Percentiles rank a stretch among this genome's conserved stretches.
These are phyloP conservation scores for Camelus bactrianus DNA, from an alignment of 2,113 vertebrate genomes.

Conservation along the genomic window DNA sequence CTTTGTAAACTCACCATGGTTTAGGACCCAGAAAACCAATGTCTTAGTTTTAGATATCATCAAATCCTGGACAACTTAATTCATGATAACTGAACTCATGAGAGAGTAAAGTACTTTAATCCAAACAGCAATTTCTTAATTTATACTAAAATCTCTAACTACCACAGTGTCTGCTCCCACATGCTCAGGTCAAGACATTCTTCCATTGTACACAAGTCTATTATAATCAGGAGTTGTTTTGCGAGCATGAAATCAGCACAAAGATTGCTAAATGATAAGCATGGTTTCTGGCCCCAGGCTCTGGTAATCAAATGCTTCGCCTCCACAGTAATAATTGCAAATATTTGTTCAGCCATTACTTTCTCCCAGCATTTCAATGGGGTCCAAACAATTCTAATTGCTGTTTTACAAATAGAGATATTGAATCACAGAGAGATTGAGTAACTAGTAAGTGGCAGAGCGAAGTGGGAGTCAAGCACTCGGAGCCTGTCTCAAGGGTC, in stretches of 20 bases:
- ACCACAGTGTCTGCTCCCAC: background rate
- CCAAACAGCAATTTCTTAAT: background rate
- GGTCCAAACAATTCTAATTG: background rate
- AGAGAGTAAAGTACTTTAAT: background rate
- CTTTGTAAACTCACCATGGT: background rate
- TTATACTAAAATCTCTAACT: background rate
- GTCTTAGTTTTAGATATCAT: background rate
- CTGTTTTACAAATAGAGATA: background rate
- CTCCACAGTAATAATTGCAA: background rate
- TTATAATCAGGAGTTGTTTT: constrained; percentile 31
- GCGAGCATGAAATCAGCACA: constrained; percentile 11
- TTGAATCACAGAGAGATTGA: background rate
- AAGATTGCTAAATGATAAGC: constrained; percentile 10
- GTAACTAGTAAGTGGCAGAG: background rate
- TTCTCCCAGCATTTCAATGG: background rate
- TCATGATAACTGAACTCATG: background rate
- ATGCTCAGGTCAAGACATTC: background rate
- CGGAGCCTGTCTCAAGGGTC: background rate
- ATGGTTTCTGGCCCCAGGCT: background rate
- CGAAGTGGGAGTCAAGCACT: background rate
- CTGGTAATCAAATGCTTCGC: background rate
- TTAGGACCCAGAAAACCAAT: background rate
- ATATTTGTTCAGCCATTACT: constrained; percentile 32
- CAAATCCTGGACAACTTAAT: background rate
- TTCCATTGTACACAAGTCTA: background rate